Conservation (phyloP, 2,888 invertebrate species). For the Ophion costatus region DNA sequence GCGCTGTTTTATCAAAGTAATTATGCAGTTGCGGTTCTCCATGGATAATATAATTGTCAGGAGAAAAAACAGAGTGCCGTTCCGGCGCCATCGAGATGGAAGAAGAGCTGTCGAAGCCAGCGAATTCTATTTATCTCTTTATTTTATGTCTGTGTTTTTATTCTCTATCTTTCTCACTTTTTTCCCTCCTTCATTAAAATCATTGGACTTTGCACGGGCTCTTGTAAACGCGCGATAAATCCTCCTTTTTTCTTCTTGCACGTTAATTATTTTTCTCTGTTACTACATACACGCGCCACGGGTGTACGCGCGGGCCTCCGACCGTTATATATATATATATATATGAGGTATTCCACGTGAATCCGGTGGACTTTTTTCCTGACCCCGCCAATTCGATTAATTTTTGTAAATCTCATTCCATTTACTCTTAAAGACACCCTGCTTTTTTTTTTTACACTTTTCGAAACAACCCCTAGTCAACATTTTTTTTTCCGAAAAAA, state of each 20-base stretch:
- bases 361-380: too few relatives aligned
- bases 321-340: slow-evolving; percentile 36
- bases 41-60: neutral
- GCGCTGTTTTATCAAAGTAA: neutral
- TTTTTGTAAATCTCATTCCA: too few relatives aligned
- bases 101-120: neutral
- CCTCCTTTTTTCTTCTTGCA: neutral
- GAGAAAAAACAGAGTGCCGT: neutral
- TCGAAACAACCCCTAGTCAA: too few relatives aligned
- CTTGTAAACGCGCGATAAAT: neutral
- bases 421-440: too few relatives aligned
- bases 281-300: neutral
- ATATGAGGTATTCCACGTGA: too few relatives aligned
- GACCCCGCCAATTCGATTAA: too few relatives aligned
- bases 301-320: neutral
- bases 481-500: too few relatives aligned
- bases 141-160: neutral
- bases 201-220: neutral
- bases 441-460: too few relatives aligned
- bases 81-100: neutral
- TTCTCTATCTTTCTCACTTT: neutral
- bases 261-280: slow-evolving; percentile 37
- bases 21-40: slow-evolving; percentile 6
- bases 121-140: neutral
- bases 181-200: slow-evolving; percentile 5